Evolutionary conservation across 2,113 vertebrate genomes (phyloP).

Genomic region (Dunckerocampus dactyliophorus): DNA sequence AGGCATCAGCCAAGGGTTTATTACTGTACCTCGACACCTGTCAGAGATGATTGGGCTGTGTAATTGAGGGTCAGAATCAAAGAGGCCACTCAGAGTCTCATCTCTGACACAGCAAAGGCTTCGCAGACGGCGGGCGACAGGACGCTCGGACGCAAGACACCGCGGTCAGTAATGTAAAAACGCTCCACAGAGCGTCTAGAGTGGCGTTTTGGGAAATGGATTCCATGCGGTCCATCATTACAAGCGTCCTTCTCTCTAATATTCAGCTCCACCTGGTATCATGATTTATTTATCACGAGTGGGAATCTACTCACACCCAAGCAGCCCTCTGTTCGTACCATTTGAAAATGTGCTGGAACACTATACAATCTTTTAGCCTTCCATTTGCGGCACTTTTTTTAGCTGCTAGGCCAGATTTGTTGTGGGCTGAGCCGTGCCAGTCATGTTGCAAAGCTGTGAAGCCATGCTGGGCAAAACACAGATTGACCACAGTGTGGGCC

Average conservation of each 20-base stretch:
- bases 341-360: slow-evolving; percentile 32
- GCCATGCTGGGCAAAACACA: slow-evolving; percentile 5
- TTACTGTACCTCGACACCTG: slow-evolving; percentile 65
- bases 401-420: slow-evolving; percentile 1
- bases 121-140: slow-evolving; percentile 20
- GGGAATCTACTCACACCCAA: slow-evolving; percentile 6
- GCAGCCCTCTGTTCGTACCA: slow-evolving; percentile 20
- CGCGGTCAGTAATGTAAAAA: slow-evolving; percentile 59
- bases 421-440: slow-evolving; percentile 1
- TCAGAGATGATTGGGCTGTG: slow-evolving; percentile 61
- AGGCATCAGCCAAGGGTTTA: slow-evolving; percentile 49
- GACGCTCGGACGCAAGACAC: slow-evolving; percentile 2
- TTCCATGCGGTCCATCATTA: slow-evolving; percentile 33
- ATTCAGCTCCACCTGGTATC: slow-evolving; percentile 29
- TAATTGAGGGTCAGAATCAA: slow-evolving; percentile 67
- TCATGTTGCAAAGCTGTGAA: slow-evolving; percentile 5
- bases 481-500: slow-evolving; percentile 5
- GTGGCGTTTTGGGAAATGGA: slow-evolving; percentile 52
- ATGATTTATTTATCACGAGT: slow-evolving; percentile 28
- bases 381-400: background rate
- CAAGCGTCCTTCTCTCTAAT: slow-evolving; percentile 31
- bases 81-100: slow-evolving; percentile 47
- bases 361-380: background rate
- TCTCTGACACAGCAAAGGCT: slow-evolving; percentile 39
- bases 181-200: slow-evolving; percentile 34